Evolutionary conservation across 1,140 invertebrate species (phyloP), one percentile per base, ranked within the genome.

Genomic region (Scylla paramamosain): DNA sequence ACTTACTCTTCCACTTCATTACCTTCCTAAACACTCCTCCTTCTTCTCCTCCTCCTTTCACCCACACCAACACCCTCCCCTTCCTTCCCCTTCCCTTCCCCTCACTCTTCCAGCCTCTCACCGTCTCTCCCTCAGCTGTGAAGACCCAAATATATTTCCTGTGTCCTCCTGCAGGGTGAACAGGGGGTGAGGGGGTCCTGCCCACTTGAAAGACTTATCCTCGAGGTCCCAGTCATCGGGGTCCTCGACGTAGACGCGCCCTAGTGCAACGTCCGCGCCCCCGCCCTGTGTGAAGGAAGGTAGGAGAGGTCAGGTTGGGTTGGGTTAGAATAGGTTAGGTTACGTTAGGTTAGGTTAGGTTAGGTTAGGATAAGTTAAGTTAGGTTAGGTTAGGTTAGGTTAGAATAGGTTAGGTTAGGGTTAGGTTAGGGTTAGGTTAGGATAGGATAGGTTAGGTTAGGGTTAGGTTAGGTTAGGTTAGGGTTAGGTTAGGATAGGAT

Each of bases 241-340:
- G 92, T 93, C 92, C 7, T 93, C 92, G 29, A 93, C 92, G 46
- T 93, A 93, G n/a, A 93, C 92, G 8, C 92, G 32, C 31, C 92
- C 92, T 4, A 93, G 48, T 2, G 92, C 39, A 7, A 83, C 84
- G 20, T 93, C 92, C 16, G 92, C 84, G 6, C 82, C 77, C 7
- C 92, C 92, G 20, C 92, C 92, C 92, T 93, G 92, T 0, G 3
- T 31, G 67, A 0, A 1, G 2, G 52, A 20, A 3, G 20, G 67
- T n/a, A 20, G 67, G 1, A 20, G 67, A 16, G 67, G 67, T n/a
- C 0, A n/a, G 1, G 67, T 6, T 77, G 67, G 67, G 67, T 0
- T 7, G 20, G 67, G 1, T n/a, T n/a, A 8, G 25, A n/a, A 20
- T 25, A n/a, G 67, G 67, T n/a, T n/a, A n/a, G n/a, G n/a, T n/a